Evolutionary conservation across 2,797 vertebrate species (phyloP).

Genomic region (Taenioides sp.): DNA sequence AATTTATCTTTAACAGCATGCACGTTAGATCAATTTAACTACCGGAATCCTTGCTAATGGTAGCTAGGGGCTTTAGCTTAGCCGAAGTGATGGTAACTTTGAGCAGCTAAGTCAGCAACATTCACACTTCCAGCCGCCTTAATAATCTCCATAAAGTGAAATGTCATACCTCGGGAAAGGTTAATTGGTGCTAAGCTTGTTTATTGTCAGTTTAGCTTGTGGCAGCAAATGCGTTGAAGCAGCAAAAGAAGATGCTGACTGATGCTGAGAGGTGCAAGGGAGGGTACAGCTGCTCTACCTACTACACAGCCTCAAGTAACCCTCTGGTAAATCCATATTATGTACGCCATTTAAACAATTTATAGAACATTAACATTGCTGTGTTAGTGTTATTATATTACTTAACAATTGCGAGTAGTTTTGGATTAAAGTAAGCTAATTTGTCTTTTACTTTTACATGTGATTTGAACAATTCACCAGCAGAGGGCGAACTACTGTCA

Average conservation of each 20-base stretch:
- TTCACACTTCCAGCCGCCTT: neutral
- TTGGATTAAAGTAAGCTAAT: neutral
- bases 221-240: conserved; percentile 31
- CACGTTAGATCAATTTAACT: neutral
- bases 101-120: neutral
- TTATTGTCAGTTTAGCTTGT: conserved; percentile 28
- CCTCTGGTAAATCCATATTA: neutral
- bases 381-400: neutral
- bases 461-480: conserved; percentile 26
- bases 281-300: conserved; percentile 38
- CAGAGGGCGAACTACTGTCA: conserved; percentile 51
- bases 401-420: neutral
- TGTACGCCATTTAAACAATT: neutral
- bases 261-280: conserved; percentile 50
- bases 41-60: conserved; percentile 18
- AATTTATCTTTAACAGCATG: neutral
- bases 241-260: conserved; percentile 18
- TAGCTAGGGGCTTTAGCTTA: conserved; percentile 35
- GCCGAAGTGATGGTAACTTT: neutral
- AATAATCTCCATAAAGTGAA: neutral
- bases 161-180: conserved; percentile 8
- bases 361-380: neutral
- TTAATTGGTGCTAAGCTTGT: conserved; percentile 12
- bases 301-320: conserved; percentile 39
- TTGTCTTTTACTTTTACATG: neutral